Evolutionary conservation across 2,113 vertebrate genomes (phyloP), one percentile per base, ranked within the genome.

Genomic region (Addax nasomaculatus): DNA sequence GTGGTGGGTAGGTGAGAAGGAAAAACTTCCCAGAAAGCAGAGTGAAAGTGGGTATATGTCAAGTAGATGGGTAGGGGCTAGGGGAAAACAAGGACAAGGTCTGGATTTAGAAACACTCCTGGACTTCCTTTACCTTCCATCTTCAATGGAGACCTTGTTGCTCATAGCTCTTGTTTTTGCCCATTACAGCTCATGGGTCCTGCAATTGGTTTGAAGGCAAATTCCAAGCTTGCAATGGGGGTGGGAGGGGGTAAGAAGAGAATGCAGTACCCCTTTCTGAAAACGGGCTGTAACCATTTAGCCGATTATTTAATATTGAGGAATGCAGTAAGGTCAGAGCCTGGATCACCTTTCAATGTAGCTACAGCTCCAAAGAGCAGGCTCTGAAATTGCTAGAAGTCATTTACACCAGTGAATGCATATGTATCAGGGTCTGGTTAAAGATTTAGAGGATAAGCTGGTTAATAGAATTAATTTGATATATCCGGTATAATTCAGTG

Each of bases 341-440:
- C 12, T 73, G 23, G 96, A 90, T 98, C 98, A 98, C 98, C 98
- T 98, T 98, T 98, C 95, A 95, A 43, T 91, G 98, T 96, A 98
- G 97, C 97, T 97, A 98, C 90, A 97, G 94, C 78, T 60, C 80
- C 76, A 96, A 95, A 73, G 67, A 90, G 95, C 98, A 98, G 89
- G 98, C 92, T 94, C 86, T 36, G 85, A 90, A 93, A 92, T 62
- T 81, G 62, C 81, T 89, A n/a, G n/a, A 95, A 97, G 81, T 91
- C 90, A 93, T 95, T 96, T 89, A 96, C n/a, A 93, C 73, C 43
- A 67, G 30, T 47, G 90, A 97, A 97, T 96, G 95, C 64, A 98
- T 98, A 97, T 97, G 95, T 93, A 98, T 97, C 89, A 64, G 92
- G 36, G n/a, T 16, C 93, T 97, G 88, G 89, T 86, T 97, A 98